Conservation (phyloP, 1,140 invertebrate species). For the Rhynchophorus ferrugineus region DNA sequence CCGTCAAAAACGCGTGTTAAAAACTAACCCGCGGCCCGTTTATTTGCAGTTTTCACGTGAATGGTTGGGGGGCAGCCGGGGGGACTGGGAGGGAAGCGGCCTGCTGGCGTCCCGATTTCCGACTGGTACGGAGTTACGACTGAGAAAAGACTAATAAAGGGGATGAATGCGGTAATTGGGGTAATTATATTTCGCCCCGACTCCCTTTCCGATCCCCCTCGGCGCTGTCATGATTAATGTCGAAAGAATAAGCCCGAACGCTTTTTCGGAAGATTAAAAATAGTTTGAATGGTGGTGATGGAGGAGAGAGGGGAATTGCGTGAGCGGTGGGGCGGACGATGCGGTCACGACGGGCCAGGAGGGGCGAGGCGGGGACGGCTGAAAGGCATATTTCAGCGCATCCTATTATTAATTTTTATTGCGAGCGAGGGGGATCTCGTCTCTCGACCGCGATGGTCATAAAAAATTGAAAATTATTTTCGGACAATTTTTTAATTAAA, state of each 20-base stretch:
- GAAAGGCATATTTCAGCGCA: too few species aligned
- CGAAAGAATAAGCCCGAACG: not conserved
- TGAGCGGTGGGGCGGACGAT: too few species aligned
- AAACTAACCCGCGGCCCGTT: slow-evolving; percentile 7
- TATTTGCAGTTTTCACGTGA: slow-evolving; percentile 15
- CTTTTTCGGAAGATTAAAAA: not conserved
- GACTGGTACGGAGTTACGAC: slow-evolving; percentile 16
- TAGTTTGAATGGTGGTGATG: too few species aligned
- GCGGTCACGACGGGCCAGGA: too few species aligned
- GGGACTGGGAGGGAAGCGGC: too few species aligned
- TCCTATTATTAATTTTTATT: too few species aligned
- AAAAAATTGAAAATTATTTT: too few species aligned
- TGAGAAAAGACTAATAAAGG: slow-evolving; percentile 16
- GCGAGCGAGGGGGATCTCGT: too few species aligned
- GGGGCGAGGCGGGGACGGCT: too few species aligned
- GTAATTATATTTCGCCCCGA: slow-evolving; percentile 4
- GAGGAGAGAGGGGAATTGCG: not conserved
- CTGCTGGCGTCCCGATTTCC: slow-evolving; percentile 11
- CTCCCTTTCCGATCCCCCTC: too few species aligned
- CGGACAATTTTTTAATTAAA: too few species aligned
- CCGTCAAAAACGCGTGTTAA: slow-evolving; percentile 12
- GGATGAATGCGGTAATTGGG: slow-evolving; percentile 13
- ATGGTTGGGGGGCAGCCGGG: not conserved
- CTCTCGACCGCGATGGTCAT: too few species aligned
- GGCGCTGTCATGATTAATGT: not conserved